A percentile compares a stretch with the other conserved stretches of the same genome.
Conservation (phyloP, 2,113 vertebrate species). For the Nannobrachium achirus region DNA sequence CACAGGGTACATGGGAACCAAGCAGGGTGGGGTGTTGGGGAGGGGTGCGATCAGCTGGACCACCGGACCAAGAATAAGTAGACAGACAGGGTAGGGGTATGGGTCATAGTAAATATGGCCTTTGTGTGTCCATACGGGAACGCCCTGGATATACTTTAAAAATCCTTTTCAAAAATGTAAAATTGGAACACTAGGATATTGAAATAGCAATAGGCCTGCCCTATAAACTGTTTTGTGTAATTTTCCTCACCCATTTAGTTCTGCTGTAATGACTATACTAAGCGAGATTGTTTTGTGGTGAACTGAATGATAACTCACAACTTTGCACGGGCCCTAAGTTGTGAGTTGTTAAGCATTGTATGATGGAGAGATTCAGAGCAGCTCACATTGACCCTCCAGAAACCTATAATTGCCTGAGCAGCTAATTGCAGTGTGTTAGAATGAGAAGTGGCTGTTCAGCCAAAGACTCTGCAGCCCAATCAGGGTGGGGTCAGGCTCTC, state of each 20-base stretch:
- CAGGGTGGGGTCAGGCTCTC: conserved; percentile 50
- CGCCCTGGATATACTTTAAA: conserved; percentile 26
- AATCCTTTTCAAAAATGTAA: too few species aligned
- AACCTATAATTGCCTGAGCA: conserved; percentile 61
- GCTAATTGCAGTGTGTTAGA: conserved; percentile 59
- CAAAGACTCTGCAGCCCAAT: conserved; percentile 36
- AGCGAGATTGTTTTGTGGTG: conserved; percentile 6
- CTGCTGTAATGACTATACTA: conserved; percentile 9
- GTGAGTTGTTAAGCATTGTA: too few species aligned
- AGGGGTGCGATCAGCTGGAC: conserved; percentile 64
- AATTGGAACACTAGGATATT: not conserved
- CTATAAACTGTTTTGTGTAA: not conserved
- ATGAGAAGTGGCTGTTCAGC: conserved; percentile 44
- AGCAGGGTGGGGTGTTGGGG: conserved; percentile 31
- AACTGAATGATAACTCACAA: conserved; percentile 21
- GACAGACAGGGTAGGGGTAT: conserved; percentile 44
- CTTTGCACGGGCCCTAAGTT: too few species aligned
- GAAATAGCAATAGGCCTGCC: not conserved
- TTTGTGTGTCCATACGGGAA: conserved; percentile 51
- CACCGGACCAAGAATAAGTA: conserved; percentile 55
- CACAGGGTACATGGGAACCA: conserved; percentile 61
- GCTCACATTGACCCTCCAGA: conserved; percentile 42
- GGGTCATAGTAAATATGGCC: conserved; percentile 51
- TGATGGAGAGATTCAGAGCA: conserved; percentile 30
- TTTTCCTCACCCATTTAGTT: not conserved